Evolutionary conservation across 1,140 invertebrate genomes (phyloP), one percentile per base, ranked within the genome.

Genomic region (Euwallacea similis): DNA sequence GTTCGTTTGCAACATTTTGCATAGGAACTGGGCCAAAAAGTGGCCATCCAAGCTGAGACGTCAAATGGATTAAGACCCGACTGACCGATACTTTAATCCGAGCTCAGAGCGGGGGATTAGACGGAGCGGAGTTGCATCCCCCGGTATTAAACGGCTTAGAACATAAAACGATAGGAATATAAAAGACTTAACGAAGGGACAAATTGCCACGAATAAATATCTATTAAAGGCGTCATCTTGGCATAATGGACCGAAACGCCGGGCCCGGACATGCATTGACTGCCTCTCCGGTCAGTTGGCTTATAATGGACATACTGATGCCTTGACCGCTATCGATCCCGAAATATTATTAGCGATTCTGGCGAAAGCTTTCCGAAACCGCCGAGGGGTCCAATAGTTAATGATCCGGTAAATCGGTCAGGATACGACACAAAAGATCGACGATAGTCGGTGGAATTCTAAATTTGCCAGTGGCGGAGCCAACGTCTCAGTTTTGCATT

Each of bases 321-420:
- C 67, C 56, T 54, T 55, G n/a, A 50, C 65, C 47, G 43, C 44
- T 58, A 66, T 66, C 54, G 65, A 66, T 66, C 21, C 43, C 42
- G 65, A 66, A 66, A 66, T 66, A 66, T 66, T 66, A 66, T 66
- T 66, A 58, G 55, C 55, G 43, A 66, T 42, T 55, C 50, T 54
- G 47, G 50, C 50, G 55, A 66, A 66, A 66, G 54, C 54, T 56
- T 42, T 9, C 59, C 65, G 42, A 44, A 65, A 44, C 42, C 42
- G 54, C 54, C 33, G 53, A 56, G 53, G 42, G 65, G 54, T 41
- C 65, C 65, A 66, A 46, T 59, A 66, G 65, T 66, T 66, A 66
- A 66, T 66, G 65, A 66, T 66, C 54, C 54, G 53, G 65, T 46
- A 66, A 66, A 66, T 66, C 65, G 65, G 65, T 66, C 65, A 46